These are phyloP conservation scores for Glaucidium brasilianum DNA, from an alignment of 2,113 vertebrate species.

Conservation along the genomic window DNA sequence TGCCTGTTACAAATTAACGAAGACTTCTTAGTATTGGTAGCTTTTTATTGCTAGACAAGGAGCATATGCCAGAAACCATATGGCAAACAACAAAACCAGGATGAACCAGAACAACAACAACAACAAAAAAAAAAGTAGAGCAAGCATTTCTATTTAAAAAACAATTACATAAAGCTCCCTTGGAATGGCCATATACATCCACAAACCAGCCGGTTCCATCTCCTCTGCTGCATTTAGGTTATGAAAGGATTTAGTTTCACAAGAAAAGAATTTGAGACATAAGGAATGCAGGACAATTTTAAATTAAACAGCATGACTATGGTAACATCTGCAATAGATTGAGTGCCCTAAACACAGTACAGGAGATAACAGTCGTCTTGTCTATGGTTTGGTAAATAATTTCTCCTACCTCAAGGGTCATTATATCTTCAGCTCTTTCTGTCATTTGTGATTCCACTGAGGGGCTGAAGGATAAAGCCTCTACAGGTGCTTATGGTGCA, in stretches of 20 bases:
- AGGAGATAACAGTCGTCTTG: conserved; percentile 36
- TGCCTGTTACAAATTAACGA: not conserved
- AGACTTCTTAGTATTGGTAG: not conserved
- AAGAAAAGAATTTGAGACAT: conserved; percentile 34
- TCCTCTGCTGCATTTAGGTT: conserved; percentile 2
- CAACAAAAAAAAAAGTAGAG: not conserved
- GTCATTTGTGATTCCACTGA: conserved; percentile 55
- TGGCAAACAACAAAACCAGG: conserved; percentile 14
- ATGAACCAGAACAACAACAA: not conserved
- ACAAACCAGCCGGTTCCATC: not conserved
- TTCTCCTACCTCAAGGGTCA: conserved; percentile 57
- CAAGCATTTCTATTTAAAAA: conserved; percentile 56
- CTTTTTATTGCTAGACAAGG: conserved; percentile 9
- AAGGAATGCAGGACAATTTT: conserved; percentile 27
- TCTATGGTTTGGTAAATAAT: conserved; percentile 63
- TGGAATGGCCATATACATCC: conserved; percentile 30
- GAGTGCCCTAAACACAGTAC: conserved; percentile 34
- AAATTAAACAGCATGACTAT: conserved; percentile 49
- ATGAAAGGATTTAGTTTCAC: conserved; percentile 56
- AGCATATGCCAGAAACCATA: conserved; percentile 37
- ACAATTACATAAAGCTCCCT: conserved; percentile 43
- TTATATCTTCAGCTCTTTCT: conserved; percentile 49
- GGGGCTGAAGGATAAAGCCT: conserved; percentile 36
- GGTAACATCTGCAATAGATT: conserved; percentile 54
- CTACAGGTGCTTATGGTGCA: conserved; percentile 25